Evolutionary conservation across 2,113 vertebrate species (phyloP).

Genomic region (Tachysurus vachellii): DNA sequence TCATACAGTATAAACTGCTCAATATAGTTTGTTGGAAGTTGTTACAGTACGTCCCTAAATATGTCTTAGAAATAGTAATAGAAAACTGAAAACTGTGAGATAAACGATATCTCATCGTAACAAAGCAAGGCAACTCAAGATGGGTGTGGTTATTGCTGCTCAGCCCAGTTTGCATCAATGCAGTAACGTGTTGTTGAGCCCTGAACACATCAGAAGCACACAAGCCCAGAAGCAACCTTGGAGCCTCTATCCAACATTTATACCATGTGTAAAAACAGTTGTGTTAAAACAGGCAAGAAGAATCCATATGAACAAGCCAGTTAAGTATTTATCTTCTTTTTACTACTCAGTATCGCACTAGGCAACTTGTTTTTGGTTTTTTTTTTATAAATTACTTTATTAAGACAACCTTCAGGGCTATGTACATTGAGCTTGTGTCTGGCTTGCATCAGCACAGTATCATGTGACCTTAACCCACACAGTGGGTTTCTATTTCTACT

Average conservation of each 20-base stretch:
- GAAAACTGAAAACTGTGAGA: no score
- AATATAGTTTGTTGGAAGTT: not conserved
- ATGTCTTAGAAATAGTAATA: no score
- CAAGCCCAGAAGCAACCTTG: not conserved
- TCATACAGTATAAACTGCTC: not conserved
- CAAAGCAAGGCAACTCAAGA: not conserved
- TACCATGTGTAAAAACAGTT: not conserved
- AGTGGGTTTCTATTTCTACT: not conserved
- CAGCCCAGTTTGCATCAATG: not conserved
- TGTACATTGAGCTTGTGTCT: not conserved
- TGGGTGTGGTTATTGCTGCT: not conserved
- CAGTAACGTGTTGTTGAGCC: not conserved
- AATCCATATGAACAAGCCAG: not conserved
- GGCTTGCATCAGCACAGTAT: not conserved
- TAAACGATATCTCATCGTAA: not conserved
- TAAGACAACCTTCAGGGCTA: not conserved
- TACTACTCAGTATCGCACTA: not conserved
- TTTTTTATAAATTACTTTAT: no score
- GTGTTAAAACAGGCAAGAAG: not conserved
- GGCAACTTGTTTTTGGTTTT: not conserved
- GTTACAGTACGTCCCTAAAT: no score
- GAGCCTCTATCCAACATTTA: not conserved
- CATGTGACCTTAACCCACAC: not conserved
- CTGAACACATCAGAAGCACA: not conserved
- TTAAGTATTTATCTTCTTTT: not conserved